These are phyloP conservation scores for Chaetoderma sp. DNA, from an alignment of 2,888 invertebrate genomes.

Conservation along the genomic window DNA sequence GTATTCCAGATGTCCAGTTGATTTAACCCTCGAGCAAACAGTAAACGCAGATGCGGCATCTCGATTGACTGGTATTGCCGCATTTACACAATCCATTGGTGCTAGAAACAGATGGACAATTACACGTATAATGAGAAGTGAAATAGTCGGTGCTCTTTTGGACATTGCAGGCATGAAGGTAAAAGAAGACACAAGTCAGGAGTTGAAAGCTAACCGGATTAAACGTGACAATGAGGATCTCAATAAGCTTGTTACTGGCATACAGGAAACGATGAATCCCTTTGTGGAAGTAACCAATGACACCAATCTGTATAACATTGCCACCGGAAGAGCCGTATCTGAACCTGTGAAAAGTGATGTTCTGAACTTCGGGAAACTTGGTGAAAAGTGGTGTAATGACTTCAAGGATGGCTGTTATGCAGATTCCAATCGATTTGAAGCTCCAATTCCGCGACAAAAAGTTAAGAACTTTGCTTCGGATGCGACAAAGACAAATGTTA, in stretches of 20 bases:
- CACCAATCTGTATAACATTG: background rate
- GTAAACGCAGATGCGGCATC: slow-evolving; percentile 26
- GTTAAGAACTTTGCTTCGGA: too few relatives aligned
- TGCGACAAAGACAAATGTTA: too few relatives aligned
- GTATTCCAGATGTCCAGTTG: background rate
- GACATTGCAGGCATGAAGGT: slow-evolving; percentile 7
- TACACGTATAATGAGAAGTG: slow-evolving; percentile 9
- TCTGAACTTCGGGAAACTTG: background rate
- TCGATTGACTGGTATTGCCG: slow-evolving; percentile 13
- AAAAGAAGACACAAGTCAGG: slow-evolving; percentile 11
- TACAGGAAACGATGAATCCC: slow-evolving; percentile 7
- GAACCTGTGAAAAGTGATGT: background rate
- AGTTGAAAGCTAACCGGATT: slow-evolving; percentile 2
- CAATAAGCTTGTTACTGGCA: background rate
- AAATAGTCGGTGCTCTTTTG: slow-evolving; percentile 4
- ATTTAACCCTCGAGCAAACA: background rate
- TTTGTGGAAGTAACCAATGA: background rate
- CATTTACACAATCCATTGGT: slow-evolving; percentile 11
- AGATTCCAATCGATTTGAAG: background rate
- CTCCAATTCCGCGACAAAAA: background rate
- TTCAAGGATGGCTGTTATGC: background rate
- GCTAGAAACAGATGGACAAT: slow-evolving; percentile 20
- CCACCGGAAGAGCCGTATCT: background rate
- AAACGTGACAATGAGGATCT: slow-evolving; percentile 8
- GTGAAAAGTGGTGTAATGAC: background rate